Evolutionary conservation across 2,797 vertebrate species (phyloP).

Genomic region (Poecile montanus): DNA sequence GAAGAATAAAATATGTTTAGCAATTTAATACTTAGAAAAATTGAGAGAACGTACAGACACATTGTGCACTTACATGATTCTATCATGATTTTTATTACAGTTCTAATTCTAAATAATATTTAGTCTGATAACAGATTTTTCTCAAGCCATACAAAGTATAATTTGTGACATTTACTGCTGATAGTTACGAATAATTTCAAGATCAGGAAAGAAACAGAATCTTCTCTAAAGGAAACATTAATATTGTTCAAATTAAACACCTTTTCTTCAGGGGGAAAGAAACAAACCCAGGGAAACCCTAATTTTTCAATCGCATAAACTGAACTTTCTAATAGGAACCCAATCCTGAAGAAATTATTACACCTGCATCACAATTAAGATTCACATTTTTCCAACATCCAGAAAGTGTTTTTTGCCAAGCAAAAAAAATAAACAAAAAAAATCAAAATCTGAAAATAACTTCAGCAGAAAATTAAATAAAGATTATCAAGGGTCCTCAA

Average conservation of each 20-base stretch:
- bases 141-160: background rate
- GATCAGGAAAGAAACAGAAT: background rate
- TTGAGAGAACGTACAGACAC: background rate
- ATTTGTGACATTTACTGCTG: background rate
- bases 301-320: background rate
- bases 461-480: background rate
- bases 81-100: background rate
- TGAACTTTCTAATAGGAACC: background rate
- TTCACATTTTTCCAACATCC: background rate
- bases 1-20: conserved; percentile 1
- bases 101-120: conserved; percentile 33
- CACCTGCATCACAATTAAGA: background rate
- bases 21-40: conserved; percentile 24
- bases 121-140: background rate
- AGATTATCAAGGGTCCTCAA: background rate
- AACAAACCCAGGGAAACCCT: background rate
- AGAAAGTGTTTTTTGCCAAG: background rate
- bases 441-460: background rate
- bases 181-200: background rate
- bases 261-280: background rate
- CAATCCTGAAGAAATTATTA: background rate
- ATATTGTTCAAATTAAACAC: background rate
- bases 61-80: background rate
- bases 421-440: background rate
- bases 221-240: background rate